Base-by-base conservation (phyloP, 2,888 invertebrate species). In the Diarsia dahlii region DNA sequence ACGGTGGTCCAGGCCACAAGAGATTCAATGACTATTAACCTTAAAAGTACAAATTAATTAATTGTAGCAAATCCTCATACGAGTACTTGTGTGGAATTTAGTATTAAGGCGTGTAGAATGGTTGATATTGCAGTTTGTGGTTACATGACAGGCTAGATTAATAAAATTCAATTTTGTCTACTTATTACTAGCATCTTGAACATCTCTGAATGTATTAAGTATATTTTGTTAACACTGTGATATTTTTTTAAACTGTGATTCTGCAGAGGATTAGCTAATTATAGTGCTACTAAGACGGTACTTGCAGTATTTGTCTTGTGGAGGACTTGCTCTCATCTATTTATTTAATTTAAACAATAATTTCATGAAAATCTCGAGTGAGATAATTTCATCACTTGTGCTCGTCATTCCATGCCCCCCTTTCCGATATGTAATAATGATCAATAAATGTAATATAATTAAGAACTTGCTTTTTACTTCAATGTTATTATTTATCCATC, bases 11-110 rank as follows among this genome's bases (percentile, higher is more conserved):
- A 63, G 95, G 94, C 82, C 96, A 96, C 89, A 94, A 95, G 88
- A 91, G 94, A 93, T 96, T 96, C 89, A 93, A 94, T 88, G 94
- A 95, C 78, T 96, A 96, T 93, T 96, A 92, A 94, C 84, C 84
- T 90, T 87, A 89, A 23, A 74, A 86, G 89, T 89, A 87, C 89
- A 87, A 89, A 81, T 84, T 84, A 88, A 84, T 84, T 81, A 88
- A 88, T 84, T 87, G 89, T 89, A 92, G 93, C 92, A 87, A 95
- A 95, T 95, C 95, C 95, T 95, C 95, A 91, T 93, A n/a, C 90
- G 91, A 92, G 91, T 93, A 93, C 90, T 92, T 91, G 93, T 92
- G 93, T 93, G 93, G 88, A 92, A 87, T 91, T 83, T 89, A 87
- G 84, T 88, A 69, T 75, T 84, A 89, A 82, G 82, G 87, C 76